Evolutionary conservation across 2,797 vertebrate genomes (phyloP), one percentile per base, ranked within the genome.

Genomic region (Schizothorax lantsangensis): DNA sequence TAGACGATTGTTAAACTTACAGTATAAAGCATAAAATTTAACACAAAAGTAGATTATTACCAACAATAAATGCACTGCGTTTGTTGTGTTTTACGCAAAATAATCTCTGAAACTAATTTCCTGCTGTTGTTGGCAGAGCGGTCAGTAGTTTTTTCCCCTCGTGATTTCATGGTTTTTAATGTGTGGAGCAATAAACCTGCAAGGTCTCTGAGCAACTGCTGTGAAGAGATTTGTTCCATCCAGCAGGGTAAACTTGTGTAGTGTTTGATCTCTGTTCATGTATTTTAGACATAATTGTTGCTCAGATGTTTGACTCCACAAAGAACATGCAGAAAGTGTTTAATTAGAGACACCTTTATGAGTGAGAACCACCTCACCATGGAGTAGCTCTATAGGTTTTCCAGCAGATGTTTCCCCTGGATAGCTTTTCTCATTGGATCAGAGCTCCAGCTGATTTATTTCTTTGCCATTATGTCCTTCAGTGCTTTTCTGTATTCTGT

Each of bases 381-480:
- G 49, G 81, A 84, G 72, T 23, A 49, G 74, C 30, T 43, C 54
- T 84, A 79, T 89, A 90, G 21, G 4, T 68, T 86, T 87, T 90
- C 84, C 15, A 68, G 40, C 91, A 92, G 90, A 90, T 92, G 91
- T 91, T 87, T 54, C 88, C 87, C 80, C 88, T 84, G 21, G 89
- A 89, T 89, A 92, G 15, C 15, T 57, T 23, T 83, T 79, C 86
- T 89, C 80, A 87, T 88, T 88, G 86, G 57, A 87, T 87, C 73
- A 73, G 78, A 79, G 45, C 23, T 74, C 47, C 62, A 47, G 2
- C 33, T 69, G 77, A 72, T 83, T 81, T 72, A 64, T 85, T 81
- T 81, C 59, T 45, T 64, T 59, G 68, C 30, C 45, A 75, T 66
- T 47, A 30, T 79, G 52, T 79, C 36, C 71, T 79, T 47, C 30